phyloP scores from a whole-genome alignment of 2,888 invertebrate species.

The Orthosia cruda region DNA sequence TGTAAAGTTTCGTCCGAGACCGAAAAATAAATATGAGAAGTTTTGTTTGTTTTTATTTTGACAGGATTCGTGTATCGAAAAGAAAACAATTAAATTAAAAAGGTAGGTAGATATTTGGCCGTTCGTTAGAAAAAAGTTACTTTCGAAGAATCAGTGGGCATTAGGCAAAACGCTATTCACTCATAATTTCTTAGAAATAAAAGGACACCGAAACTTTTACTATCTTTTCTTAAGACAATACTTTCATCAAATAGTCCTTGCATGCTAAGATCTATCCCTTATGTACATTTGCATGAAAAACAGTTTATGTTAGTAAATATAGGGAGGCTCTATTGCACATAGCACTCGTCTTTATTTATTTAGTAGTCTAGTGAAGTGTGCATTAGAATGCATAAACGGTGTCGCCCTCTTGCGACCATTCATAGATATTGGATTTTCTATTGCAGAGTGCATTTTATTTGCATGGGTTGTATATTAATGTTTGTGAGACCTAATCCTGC shows the following conservation, averaged over 20 bases:
- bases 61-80: not conserved
- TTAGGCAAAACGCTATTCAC: too few species aligned
- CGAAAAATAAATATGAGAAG: constrained; percentile 29
- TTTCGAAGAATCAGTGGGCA: too few species aligned
- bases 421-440: not conserved
- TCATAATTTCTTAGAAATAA: too few species aligned
- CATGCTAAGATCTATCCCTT: not conserved
- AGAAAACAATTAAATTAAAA: not conserved
- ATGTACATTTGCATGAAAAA: constrained; percentile 1
- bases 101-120: not conserved
- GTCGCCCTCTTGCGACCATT: not conserved
- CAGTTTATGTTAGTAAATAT: constrained; percentile 11
- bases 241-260: not conserved
- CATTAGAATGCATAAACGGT: constrained; percentile 39
- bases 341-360: constrained; percentile 25
- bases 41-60: constrained; percentile 1
- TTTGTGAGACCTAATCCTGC: too few species aligned
- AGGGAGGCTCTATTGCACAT: not conserved
- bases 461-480: too few species aligned
- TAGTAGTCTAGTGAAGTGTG: constrained; percentile 21
- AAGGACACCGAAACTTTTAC: not conserved
- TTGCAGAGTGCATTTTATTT: not conserved
- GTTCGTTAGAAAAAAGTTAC: too few species aligned
- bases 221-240: not conserved
- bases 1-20: constrained; percentile 35